Conservation (phyloP, 2,797 vertebrate genomes). For the Cynodonichthys magdalenae region DNA sequence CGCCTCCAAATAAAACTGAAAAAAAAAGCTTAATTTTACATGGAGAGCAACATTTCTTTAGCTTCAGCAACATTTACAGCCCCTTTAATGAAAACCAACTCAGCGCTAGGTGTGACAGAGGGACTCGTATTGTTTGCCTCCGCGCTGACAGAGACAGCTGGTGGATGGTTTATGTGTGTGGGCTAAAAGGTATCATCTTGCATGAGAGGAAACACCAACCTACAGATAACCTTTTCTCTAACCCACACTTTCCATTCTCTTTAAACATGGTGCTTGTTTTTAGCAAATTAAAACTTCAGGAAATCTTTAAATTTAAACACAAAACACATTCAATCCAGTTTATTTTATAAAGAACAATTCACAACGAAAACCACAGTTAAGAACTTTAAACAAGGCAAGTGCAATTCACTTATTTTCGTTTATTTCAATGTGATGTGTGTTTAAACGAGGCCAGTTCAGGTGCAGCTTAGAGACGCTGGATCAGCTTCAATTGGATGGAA, state of each 20-base stretch:
- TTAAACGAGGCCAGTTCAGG: not conserved
- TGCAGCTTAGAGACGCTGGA: not conserved
- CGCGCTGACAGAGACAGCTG: constrained; percentile 55
- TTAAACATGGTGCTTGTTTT: not conserved
- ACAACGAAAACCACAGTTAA: not conserved
- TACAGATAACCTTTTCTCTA: constrained; percentile 9
- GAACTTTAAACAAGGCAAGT: not conserved
- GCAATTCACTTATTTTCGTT: not conserved
- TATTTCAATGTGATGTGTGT: not conserved
- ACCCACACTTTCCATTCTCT: constrained; percentile 3
- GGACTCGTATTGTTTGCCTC: constrained; percentile 40
- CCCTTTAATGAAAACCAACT: not conserved
- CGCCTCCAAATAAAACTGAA: constrained; percentile 27
- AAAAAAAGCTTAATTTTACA: constrained; percentile 15
- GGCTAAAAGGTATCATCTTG: constrained; percentile 27
- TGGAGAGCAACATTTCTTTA: constrained; percentile 37
- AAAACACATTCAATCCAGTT: not conserved
- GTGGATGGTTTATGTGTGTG: constrained; percentile 24
- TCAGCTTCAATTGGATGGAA: not conserved
- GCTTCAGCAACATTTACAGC: constrained; percentile 5
- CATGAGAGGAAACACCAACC: constrained; percentile 15
- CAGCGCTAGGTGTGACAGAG: constrained; percentile 25
- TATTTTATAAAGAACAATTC: not conserved
- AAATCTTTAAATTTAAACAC: not conserved
- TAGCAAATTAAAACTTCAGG: not conserved